phyloP scores from a whole-genome alignment of 2,797 vertebrate species.

The Siniperca scherzeri region DNA sequence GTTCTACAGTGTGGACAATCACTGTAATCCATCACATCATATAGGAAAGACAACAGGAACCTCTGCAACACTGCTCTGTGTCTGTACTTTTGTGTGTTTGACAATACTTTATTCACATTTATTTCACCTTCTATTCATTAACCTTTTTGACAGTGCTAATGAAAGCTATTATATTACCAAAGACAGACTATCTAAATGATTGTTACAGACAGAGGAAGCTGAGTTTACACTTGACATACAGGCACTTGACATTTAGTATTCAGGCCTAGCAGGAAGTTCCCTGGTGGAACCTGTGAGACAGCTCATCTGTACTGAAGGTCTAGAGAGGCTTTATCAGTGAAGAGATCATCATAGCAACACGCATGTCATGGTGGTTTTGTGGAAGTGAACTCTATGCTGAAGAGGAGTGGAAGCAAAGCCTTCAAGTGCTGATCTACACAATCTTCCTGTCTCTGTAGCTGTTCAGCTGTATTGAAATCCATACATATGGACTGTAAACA shows the following conservation, averaged over 20 bases:
- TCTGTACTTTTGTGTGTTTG: background rate
- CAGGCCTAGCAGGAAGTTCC: background rate
- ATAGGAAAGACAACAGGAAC: background rate
- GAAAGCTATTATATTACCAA: background rate
- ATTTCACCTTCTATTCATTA: background rate
- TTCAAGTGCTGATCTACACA: background rate
- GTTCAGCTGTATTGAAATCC: background rate
- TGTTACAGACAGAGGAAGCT: background rate
- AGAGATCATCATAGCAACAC: slow-evolving; percentile 45
- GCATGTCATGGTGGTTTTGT: slow-evolving; percentile 21
- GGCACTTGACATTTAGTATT: background rate
- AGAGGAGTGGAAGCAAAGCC: background rate
- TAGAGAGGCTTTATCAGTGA: slow-evolving; percentile 9
- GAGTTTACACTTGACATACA: background rate
- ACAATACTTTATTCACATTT: background rate
- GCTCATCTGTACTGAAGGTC: background rate
- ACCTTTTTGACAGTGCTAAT: background rate
- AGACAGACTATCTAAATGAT: background rate
- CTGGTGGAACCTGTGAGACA: slow-evolving; percentile 1
- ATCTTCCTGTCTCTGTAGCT: background rate
- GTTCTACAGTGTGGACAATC: background rate
- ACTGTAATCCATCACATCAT: background rate
- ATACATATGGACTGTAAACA: background rate
- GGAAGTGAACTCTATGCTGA: background rate
- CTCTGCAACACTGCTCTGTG: background rate